A percentile compares a stretch with the other conserved stretches of the same genome.
phyloP scores from a whole-genome alignment of 2,888 invertebrate genomes.

The Acronicta leporina region DNA sequence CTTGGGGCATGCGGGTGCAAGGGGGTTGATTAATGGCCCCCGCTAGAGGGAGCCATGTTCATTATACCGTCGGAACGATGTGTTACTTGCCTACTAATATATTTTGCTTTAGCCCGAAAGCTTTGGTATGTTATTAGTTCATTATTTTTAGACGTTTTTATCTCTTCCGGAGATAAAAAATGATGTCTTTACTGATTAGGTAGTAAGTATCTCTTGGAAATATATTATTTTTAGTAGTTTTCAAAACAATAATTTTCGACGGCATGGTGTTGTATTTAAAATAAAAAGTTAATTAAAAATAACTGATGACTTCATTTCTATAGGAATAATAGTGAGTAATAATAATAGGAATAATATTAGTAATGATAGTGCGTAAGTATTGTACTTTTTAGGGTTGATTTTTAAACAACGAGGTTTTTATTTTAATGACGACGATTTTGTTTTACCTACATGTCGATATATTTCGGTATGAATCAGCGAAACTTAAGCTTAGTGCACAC shows the following conservation, averaged over 20 bases:
- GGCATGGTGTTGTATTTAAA: constrained; percentile 56
- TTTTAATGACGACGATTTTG: constrained; percentile 1
- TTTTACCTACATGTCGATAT: background rate
- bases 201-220: constrained; percentile 60
- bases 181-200: constrained; percentile 74
- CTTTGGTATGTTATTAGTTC: constrained; percentile 80
- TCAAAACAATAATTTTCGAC: constrained; percentile 59
- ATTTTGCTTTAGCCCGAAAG: constrained; percentile 80
- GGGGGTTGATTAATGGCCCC: constrained; percentile 84
- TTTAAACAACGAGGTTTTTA: too few species aligned
- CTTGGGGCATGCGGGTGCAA: constrained; percentile 67
- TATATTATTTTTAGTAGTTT: constrained; percentile 63
- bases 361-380: too few species aligned
- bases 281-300: constrained; percentile 61
- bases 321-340: constrained; percentile 49
- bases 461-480: constrained; percentile 28
- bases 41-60: constrained; percentile 87
- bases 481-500: constrained; percentile 54
- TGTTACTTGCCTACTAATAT: constrained; percentile 87
- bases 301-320: constrained; percentile 65
- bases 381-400: too few species aligned
- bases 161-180: constrained; percentile 83
- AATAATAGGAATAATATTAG: constrained; percentile 5
- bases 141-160: constrained; percentile 86
- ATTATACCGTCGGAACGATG: constrained; percentile 87